These are phyloP conservation scores for Oreochromis mossambicus DNA, from an alignment of 2,797 vertebrate species.

Conservation along the genomic window DNA sequence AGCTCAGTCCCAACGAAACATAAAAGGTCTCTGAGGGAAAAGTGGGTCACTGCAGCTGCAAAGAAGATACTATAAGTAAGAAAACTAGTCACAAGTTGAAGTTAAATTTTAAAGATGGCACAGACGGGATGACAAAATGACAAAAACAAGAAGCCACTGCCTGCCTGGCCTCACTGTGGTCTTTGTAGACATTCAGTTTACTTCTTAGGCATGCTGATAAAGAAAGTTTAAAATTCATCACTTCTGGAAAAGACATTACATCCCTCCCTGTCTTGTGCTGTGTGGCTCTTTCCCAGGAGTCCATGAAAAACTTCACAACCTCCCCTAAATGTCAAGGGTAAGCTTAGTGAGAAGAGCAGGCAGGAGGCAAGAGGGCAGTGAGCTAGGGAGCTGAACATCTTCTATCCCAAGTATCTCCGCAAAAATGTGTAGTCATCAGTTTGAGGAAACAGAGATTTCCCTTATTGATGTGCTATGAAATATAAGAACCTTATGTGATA, in stretches of 20 bases:
- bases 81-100: background rate
- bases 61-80: background rate
- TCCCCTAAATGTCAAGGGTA: constrained; percentile 54
- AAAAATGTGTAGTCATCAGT: background rate
- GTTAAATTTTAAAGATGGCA: background rate
- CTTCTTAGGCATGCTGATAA: background rate
- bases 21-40: constrained; percentile 16
- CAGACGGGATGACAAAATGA: background rate
- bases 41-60: constrained; percentile 34
- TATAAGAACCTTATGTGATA: background rate
- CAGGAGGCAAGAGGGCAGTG: background rate
- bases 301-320: constrained; percentile 52
- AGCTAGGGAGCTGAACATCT: background rate
- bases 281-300: constrained; percentile 44
- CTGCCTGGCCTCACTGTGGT: background rate
- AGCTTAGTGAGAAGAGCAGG: constrained; percentile 46
- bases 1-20: constrained; percentile 6
- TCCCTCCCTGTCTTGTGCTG: constrained; percentile 18
- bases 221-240: constrained; percentile 36
- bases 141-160: background rate
- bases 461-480: background rate
- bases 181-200: background rate
- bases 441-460: background rate
- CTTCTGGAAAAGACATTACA: constrained; percentile 56
- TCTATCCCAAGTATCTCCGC: background rate